A percentile compares a stretch with the other conserved stretches of the same genome.
phyloP scores from a whole-genome alignment of 1,140 invertebrate species.

The Zelostemma sp. region DNA sequence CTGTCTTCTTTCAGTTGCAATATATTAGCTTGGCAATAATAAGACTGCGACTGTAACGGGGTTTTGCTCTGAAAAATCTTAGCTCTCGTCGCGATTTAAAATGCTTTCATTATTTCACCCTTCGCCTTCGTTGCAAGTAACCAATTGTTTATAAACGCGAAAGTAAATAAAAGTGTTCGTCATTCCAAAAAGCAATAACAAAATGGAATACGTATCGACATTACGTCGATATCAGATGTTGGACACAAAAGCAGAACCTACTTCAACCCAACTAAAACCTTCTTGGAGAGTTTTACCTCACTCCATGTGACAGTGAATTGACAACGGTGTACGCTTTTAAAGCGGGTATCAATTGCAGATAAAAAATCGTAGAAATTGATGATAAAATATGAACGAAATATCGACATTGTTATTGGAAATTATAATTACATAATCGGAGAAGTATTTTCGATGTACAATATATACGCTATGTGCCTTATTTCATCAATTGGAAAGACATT shows the following conservation, averaged over 20 bases:
- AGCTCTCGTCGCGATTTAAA: neutral
- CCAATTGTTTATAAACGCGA: too few relatives aligned
- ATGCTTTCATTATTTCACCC: too few relatives aligned
- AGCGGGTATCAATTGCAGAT: constrained; percentile 11
- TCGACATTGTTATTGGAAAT: neutral
- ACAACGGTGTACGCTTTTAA: constrained; percentile 25
- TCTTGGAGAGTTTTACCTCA: constrained; percentile 7
- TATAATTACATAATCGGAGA: neutral
- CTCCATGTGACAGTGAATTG: constrained; percentile 18
- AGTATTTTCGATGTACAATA: too few relatives aligned
- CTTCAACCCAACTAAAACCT: constrained; percentile 20
- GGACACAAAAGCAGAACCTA: constrained; percentile 21
- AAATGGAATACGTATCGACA: constrained; percentile 20
- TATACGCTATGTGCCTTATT: too few relatives aligned
- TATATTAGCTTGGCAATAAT: neutral
- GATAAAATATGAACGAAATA: constrained; percentile 6
- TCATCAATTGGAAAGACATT: neutral
- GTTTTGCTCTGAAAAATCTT: too few relatives aligned
- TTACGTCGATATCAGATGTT: constrained; percentile 28
- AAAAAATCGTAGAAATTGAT: constrained; percentile 7
- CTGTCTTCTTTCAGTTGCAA: neutral
- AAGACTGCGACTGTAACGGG: too few relatives aligned
- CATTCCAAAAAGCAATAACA: constrained; percentile 3
- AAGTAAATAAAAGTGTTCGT: neutral
- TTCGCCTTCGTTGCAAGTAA: too few relatives aligned